These are phyloP conservation scores for Rhagonycha lutea DNA, from an alignment of 2,888 invertebrate species.

Conservation along the genomic window DNA sequence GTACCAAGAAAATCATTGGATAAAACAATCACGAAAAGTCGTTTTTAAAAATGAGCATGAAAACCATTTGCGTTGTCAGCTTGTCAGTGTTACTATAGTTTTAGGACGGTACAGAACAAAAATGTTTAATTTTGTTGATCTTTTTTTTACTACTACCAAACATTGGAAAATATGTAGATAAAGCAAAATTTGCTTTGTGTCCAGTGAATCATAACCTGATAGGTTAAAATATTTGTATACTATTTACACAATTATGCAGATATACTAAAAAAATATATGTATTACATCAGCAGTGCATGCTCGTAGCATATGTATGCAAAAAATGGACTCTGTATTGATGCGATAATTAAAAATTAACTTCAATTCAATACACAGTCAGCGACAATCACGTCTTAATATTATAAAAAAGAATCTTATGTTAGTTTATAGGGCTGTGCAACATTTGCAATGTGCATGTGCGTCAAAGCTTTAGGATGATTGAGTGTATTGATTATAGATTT, in stretches of 20 bases:
- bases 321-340: slow-evolving; percentile 50
- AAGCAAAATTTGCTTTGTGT: not conserved
- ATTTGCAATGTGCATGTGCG: slow-evolving; percentile 35
- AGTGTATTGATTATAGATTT: slow-evolving; percentile 23
- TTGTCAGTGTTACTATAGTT: slow-evolving; percentile 37
- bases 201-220: not conserved
- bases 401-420: slow-evolving; percentile 49
- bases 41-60: slow-evolving; percentile 22
- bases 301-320: slow-evolving; percentile 44
- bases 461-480: slow-evolving; percentile 22
- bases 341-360: not conserved
- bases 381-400: slow-evolving; percentile 49
- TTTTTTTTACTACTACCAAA: slow-evolving; percentile 4
- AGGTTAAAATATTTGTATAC: slow-evolving; percentile 18
- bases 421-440: slow-evolving; percentile 47
- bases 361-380: slow-evolving; percentile 51
- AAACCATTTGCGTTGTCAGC: slow-evolving; percentile 28
- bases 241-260: slow-evolving; percentile 16
- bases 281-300: slow-evolving; percentile 38
- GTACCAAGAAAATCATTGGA: slow-evolving; percentile 34
- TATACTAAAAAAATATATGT: not conserved
- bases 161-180: slow-evolving; percentile 3
- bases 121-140: slow-evolving; percentile 18
- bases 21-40: slow-evolving; percentile 37
- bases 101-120: slow-evolving; percentile 35